These are phyloP conservation scores for Bombus polaris DNA, from an alignment of 1,140 invertebrate genomes.

Conservation along the genomic window DNA sequence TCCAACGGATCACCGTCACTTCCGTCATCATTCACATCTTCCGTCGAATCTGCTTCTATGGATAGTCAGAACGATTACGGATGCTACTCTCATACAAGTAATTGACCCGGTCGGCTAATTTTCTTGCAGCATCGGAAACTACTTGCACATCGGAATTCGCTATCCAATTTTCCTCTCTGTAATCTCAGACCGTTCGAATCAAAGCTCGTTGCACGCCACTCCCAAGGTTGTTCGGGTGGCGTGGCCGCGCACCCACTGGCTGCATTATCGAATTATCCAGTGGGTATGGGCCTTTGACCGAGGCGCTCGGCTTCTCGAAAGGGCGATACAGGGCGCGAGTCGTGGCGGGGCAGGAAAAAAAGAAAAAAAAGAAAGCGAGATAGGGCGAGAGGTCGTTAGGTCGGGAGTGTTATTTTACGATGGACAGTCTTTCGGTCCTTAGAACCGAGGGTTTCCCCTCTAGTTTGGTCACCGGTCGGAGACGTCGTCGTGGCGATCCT, in stretches of 20 bases:
- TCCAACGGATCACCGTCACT: background rate
- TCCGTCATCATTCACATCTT: background rate
- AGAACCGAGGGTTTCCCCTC: background rate
- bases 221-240: background rate
- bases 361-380: background rate
- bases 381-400: constrained; percentile 51
- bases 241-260: constrained; percentile 3
- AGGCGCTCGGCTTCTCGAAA: constrained; percentile 18
- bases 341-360: background rate
- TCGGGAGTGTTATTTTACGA: constrained; percentile 60
- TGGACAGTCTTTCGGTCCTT: constrained; percentile 20
- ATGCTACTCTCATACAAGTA: background rate
- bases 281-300: constrained; percentile 58
- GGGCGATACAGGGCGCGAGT: constrained; percentile 16
- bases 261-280: constrained; percentile 70
- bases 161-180: constrained; percentile 70
- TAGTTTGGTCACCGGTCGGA: constrained; percentile 22
- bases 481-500: constrained; percentile 37
- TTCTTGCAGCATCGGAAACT: background rate
- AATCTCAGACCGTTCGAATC: constrained; percentile 67
- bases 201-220: constrained; percentile 57
- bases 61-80: no score
- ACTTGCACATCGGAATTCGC: constrained; percentile 62
- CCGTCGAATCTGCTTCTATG: no score
- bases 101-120: constrained; percentile 14